These are phyloP conservation scores for Melanotaenia boesemani DNA, from an alignment of 2,797 vertebrate genomes.

Conservation along the genomic window DNA sequence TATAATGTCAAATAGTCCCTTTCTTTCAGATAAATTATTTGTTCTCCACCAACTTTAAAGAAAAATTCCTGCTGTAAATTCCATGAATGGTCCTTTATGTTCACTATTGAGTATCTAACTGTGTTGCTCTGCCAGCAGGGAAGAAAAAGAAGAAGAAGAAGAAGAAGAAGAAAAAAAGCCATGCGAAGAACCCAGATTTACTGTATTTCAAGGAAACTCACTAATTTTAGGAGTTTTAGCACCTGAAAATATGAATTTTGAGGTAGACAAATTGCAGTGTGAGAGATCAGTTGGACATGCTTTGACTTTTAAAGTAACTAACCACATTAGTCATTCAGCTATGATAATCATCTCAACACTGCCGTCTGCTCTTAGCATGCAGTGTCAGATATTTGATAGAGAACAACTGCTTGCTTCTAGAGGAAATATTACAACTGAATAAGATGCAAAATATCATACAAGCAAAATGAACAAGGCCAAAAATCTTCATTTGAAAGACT, in stretches of 20 bases:
- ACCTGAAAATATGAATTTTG: neutral
- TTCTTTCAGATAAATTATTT: no score
- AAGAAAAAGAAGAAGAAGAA: neutral
- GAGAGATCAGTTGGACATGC: no score
- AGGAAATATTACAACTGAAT: neutral
- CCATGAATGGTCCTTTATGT: no score
- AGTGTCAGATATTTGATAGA: no score
- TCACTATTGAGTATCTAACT: neutral
- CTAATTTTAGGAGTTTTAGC: no score
- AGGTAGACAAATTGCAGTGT: neutral
- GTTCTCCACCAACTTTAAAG: no score
- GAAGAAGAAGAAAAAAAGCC: neutral
- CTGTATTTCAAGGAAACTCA: neutral
- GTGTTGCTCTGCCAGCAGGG: neutral
- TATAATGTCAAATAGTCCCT: neutral
- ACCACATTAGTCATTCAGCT: neutral
- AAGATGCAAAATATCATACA: neutral
- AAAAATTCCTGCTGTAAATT: no score
- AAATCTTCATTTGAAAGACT: neutral
- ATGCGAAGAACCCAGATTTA: neutral
- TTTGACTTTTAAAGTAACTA: no score
- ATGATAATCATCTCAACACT: neutral
- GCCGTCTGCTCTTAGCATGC: no score
- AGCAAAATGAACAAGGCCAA: neutral
- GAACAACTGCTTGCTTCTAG: neutral